Evolutionary conservation across 2,113 vertebrate genomes (phyloP), one percentile per base, ranked within the genome.

Genomic region (Pedetes capensis): DNA sequence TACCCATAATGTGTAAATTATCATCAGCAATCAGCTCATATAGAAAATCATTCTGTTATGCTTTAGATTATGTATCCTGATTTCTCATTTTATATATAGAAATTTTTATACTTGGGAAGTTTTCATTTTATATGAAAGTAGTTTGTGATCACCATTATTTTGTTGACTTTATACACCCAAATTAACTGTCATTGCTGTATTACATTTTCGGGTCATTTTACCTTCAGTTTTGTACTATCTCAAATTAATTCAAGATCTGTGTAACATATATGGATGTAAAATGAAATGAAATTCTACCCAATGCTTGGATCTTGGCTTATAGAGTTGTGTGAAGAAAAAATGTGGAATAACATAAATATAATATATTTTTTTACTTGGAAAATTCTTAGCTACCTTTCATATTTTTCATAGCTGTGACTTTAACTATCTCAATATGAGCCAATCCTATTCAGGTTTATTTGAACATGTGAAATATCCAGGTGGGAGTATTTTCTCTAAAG

Each of bases 381-480:
- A 63, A 27, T 2, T 25, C 1, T 51, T 75, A 2, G 14, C 1
- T 53, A 16, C 61, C 51, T 51, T 6, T 69, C 42, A 76, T 12
- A 69, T 61, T 89, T 89, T 82, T 64, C 14, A 22, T 25, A 74
- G 20, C 6, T 68, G 1, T 6, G 3, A 51, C 49, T 83, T 94
- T 44, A 79, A 86, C 89, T 75, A 49, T 47, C 32, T 87, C 32
- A 66, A 63, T 34, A 5, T 51, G 11, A 91, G 51, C 13, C 23
- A 87, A 29, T 55, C 17, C 14, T 87, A 23, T 74, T 84, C 29
- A 76, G 10, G 1, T 92, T 66, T 25, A 49, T 71, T 6, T 69
- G 75, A 96, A 83, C 6, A 68, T 59, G 10, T 85, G 10, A 68
- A 69, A 75, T 86, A 16, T 68, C 10, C n/a, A 55, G 83, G 87